These are phyloP conservation scores for Meteorus sp. DNA, from an alignment of 1,140 invertebrate species.

Conservation along the genomic window DNA sequence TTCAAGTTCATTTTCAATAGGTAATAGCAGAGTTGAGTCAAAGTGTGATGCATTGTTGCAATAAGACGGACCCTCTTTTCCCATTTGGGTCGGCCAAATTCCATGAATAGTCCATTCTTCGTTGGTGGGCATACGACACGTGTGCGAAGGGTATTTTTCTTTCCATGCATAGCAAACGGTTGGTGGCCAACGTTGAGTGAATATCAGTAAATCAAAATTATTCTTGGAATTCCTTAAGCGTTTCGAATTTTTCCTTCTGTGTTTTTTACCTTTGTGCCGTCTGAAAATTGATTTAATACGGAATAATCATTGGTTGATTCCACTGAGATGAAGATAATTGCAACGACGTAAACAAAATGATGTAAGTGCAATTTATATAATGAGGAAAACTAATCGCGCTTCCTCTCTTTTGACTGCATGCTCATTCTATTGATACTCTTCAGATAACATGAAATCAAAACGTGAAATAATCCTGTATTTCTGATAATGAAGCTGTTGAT, in stretches of 20 bases:
- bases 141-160: constrained; percentile 60
- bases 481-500: no score
- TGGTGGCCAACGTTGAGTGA: constrained; percentile 79
- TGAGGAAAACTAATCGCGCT: no score
- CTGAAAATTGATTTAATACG: no score
- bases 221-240: neutral
- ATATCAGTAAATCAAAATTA: constrained; percentile 76
- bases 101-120: constrained; percentile 80
- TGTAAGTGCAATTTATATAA: no score
- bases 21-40: constrained; percentile 61
- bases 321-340: no score
- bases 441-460: no score
- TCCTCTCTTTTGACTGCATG: no score
- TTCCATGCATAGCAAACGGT: constrained; percentile 76
- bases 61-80: constrained; percentile 67
- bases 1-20: constrained; percentile 65
- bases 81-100: constrained; percentile 76
- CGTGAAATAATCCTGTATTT: no score
- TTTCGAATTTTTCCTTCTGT: neutral
- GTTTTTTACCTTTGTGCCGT: neutral
- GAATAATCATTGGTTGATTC: no score
- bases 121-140: constrained; percentile 66
- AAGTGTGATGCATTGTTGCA: constrained; percentile 72
- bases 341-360: no score
- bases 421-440: no score